Percentiles rank a stretch among this genome's conserved stretches.
phyloP scores from a whole-genome alignment of 2,888 invertebrate species.

The Stenodera caucasica region DNA sequence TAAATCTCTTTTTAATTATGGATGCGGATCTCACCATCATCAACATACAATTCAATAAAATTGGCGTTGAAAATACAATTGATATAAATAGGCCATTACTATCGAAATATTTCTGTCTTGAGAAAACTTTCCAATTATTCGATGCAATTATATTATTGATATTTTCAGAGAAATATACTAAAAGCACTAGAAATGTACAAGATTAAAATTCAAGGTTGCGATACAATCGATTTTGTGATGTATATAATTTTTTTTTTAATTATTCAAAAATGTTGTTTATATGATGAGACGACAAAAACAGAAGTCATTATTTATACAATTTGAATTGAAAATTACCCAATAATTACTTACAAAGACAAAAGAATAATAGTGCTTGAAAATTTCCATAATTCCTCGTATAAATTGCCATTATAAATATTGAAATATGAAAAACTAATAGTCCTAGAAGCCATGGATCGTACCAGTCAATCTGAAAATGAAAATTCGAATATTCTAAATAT shows the following conservation, averaged over 20 bases:
- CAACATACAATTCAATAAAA: constrained; percentile 88
- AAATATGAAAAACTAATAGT: constrained; percentile 73
- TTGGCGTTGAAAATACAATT: constrained; percentile 89
- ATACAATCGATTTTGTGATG: too few relatives aligned
- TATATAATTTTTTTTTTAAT: too few relatives aligned
- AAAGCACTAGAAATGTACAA: constrained; percentile 66
- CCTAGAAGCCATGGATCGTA: constrained; percentile 84
- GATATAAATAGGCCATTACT: constrained; percentile 93
- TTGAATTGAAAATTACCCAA: constrained; percentile 59
- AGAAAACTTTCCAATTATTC: constrained; percentile 83
- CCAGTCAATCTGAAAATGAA: constrained; percentile 79
- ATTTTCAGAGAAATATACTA: constrained; percentile 88
- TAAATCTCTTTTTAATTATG: constrained; percentile 4
- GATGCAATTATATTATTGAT: constrained; percentile 85
- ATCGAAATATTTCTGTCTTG: constrained; percentile 92
- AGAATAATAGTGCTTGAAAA: constrained; percentile 82
- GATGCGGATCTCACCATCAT: constrained; percentile 78
- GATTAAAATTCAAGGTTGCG: neutral
- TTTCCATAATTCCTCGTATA: constrained; percentile 84
- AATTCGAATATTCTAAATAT: neutral
- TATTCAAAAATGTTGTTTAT: neutral
- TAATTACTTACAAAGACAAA: constrained; percentile 72
- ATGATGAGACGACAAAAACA: neutral
- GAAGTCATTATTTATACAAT: neutral
- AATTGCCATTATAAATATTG: constrained; percentile 76